These are phyloP conservation scores for Spodoptera litura DNA, from an alignment of 1,140 invertebrate species.

Conservation along the genomic window DNA sequence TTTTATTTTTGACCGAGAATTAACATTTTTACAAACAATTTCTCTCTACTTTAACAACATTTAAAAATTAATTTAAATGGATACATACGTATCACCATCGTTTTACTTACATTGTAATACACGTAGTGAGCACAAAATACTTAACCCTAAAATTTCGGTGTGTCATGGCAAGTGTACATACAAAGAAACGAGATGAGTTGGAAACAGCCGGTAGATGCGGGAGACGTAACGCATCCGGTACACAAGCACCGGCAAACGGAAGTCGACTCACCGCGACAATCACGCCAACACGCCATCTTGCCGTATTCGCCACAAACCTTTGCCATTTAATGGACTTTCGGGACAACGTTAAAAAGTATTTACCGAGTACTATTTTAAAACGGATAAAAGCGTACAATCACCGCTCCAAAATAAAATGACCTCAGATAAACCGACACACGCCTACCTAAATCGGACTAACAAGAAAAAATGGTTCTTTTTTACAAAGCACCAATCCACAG, in stretches of 20 bases:
- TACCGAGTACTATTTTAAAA: slow-evolving; percentile 41
- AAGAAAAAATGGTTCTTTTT: slow-evolving; percentile 60
- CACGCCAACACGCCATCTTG: slow-evolving; percentile 59
- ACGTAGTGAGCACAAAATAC: slow-evolving; percentile 32
- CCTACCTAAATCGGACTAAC: slow-evolving; percentile 52
- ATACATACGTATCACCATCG: not conserved
- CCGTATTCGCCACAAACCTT: slow-evolving; percentile 48
- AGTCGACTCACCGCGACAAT: slow-evolving; percentile 62
- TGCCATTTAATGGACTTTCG: slow-evolving; percentile 49
- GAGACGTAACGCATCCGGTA: slow-evolving; percentile 65
- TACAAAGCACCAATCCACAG: slow-evolving; percentile 73
- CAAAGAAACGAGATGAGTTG: slow-evolving; percentile 58
- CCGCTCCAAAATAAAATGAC: slow-evolving; percentile 4
- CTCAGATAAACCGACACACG: slow-evolving; percentile 20
- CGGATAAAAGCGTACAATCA: slow-evolving; percentile 16
- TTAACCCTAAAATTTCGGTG: slow-evolving; percentile 24
- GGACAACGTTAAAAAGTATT: slow-evolving; percentile 43
- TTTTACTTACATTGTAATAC: not conserved
- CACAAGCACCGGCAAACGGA: slow-evolving; percentile 60
- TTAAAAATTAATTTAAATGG: not conserved
- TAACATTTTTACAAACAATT: slow-evolving; percentile 12
- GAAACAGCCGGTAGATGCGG: slow-evolving; percentile 53
- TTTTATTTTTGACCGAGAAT: slow-evolving; percentile 12
- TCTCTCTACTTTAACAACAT: not conserved
- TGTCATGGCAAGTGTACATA: slow-evolving; percentile 49